These are phyloP conservation scores for Beroe forskalii DNA, from an alignment of 37 sponge, comb jelly and placozoan species.

Conservation along the genomic window DNA sequence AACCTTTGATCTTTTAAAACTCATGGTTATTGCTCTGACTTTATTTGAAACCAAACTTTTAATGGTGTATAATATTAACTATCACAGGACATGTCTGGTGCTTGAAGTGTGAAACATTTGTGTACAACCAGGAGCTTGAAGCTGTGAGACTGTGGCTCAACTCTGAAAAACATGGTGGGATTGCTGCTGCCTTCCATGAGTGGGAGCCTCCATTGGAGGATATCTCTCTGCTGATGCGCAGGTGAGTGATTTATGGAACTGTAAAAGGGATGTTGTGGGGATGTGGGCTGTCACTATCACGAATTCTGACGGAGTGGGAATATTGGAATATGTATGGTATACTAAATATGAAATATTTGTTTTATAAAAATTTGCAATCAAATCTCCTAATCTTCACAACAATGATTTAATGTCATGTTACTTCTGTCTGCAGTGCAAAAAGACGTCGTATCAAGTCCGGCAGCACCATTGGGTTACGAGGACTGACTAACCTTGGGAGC, in stretches of 20 bases:
- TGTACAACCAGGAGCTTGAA: slow-evolving; percentile 13
- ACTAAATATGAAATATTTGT: too few species aligned
- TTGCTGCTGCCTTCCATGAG: slow-evolving; percentile 25
- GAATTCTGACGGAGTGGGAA: too few species aligned
- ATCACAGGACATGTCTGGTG: slow-evolving; percentile 40
- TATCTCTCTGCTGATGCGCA: slow-evolving; percentile 1
- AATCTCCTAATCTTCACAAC: too few species aligned
- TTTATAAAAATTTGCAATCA: too few species aligned
- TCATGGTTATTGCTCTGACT: background rate
- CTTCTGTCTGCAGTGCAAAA: slow-evolving; percentile 37
- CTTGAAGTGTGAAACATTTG: slow-evolving; percentile 49
- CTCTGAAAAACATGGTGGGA: slow-evolving; percentile 4
- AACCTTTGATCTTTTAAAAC: background rate
- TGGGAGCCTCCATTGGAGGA: slow-evolving; percentile 52
- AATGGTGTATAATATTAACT: too few species aligned
- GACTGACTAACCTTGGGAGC: slow-evolving; percentile 94
- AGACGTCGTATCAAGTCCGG: slow-evolving; percentile 42
- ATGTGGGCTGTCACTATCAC: too few species aligned
- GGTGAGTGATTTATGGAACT: too few species aligned
- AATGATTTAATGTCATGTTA: too few species aligned
- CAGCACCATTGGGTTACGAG: slow-evolving; percentile 76
- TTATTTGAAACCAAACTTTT: background rate
- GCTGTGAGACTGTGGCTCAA: slow-evolving; percentile 28
- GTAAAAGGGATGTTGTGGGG: too few species aligned
- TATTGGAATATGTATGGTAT: too few species aligned